phyloP scores from a whole-genome alignment of 2,888 invertebrate genomes.

The Anticlea derivata region DNA sequence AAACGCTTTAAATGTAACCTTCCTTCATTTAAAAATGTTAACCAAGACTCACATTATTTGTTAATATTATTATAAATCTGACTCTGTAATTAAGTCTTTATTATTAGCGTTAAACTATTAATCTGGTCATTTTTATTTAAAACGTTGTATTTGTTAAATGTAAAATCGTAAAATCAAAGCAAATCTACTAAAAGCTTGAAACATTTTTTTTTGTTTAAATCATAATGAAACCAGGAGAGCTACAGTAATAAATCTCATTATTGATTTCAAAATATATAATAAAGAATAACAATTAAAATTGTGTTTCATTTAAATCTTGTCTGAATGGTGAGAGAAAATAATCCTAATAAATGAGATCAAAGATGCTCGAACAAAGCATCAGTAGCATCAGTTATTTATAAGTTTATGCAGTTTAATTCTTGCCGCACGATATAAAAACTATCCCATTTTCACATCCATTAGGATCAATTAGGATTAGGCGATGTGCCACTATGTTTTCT shows the following conservation, averaged over 20 bases:
- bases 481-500: no score
- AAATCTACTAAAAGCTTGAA: slow-evolving; percentile 77
- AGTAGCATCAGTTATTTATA: no score
- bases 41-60: slow-evolving; percentile 81
- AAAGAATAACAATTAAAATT: slow-evolving; percentile 72
- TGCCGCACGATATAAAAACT: no score
- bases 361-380: no score
- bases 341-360: no score
- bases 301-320: slow-evolving; percentile 21
- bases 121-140: slow-evolving; percentile 84
- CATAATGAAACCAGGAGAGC: slow-evolving; percentile 69
- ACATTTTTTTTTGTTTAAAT: slow-evolving; percentile 71
- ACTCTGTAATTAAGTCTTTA: slow-evolving; percentile 75
- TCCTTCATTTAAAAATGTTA: slow-evolving; percentile 74
- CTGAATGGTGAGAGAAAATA: no score
- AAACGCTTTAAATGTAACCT: slow-evolving; percentile 80
- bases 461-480: no score
- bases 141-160: slow-evolving; percentile 80
- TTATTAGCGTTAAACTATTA: slow-evolving; percentile 81
- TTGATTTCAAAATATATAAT: slow-evolving; percentile 77
- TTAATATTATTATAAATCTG: slow-evolving; percentile 79
- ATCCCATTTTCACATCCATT: no score
- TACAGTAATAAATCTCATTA: slow-evolving; percentile 80
- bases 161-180: slow-evolving; percentile 76
- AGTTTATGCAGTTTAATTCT: no score